Base-by-base conservation (phyloP, 2,888 invertebrate species). In the Kuschelorhynchus macadamiae region DNA sequence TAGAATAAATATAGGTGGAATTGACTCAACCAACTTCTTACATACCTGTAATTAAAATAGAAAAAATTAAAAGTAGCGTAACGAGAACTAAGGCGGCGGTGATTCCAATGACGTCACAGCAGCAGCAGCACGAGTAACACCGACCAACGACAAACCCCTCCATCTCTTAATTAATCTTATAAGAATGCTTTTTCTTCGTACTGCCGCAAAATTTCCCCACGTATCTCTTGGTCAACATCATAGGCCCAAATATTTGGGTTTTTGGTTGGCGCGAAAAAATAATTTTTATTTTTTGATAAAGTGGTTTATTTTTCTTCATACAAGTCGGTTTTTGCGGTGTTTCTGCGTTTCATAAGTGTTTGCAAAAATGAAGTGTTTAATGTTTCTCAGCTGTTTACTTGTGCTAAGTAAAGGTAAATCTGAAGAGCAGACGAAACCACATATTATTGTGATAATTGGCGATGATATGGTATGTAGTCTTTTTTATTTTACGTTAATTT, bases 401-500 rank as follows among this genome's bases (percentile, higher is more conserved):
- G 67, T 56, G 39, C 11, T 56, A 0, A 25, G 42, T 14, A 12
- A 47, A 17, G 67, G 49, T 11, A 12, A 21, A 16, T n/a, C 52
- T 42, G 55, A 59, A 20, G 57, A 59, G 11, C 18, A 25, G 30
- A 66, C 36, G n/a, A 67, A 61, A 44, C 90, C 92, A 4, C 87
- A 94, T 80, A 89, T 94, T 64, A 86, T 94, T 60, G 88, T 93
- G 72, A 91, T 94, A 71, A 85, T 94, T 79, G 93, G 92, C 0
- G 94, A 94, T 85, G 94, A 94, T 82, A 86, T 94, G 90, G 94
- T 93, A 85, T 83, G 88, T 74, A 9, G 49, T 11, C 39, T 25
- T 7, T 25, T 25, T 25, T 25, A 7, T 7, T 52, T 39, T 52
- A 36, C 4, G 12, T 49, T 32, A 21, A 12, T 21, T 12, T 44